phyloP scores from a whole-genome alignment of 2,797 vertebrate genomes.

The Gymnopithys bicolor region DNA sequence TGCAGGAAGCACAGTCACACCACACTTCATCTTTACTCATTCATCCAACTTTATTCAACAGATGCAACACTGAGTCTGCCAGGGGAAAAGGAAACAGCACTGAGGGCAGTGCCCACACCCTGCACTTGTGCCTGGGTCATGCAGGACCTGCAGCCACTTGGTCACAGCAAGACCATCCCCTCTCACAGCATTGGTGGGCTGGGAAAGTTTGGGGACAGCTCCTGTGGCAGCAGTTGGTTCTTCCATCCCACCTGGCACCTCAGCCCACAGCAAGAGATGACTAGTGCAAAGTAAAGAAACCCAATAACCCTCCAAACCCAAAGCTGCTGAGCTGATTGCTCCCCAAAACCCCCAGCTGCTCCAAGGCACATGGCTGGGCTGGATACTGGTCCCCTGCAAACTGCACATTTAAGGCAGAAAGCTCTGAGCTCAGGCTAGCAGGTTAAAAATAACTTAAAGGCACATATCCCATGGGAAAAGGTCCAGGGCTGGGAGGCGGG shows the following conservation, averaged over 20 bases:
- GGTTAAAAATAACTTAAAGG: constrained; percentile 68
- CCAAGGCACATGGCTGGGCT: neutral
- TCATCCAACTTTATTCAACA: constrained; percentile 47
- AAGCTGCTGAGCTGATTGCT: neutral
- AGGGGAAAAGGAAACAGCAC: neutral
- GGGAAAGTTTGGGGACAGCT: neutral
- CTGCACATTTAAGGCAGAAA: constrained; percentile 51
- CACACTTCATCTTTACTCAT: neutral
- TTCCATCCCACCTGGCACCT: neutral
- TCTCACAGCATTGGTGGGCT: neutral
- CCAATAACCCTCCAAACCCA: neutral
- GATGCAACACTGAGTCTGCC: neutral
- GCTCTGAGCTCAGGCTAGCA: neutral
- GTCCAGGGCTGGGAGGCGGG: neutral
- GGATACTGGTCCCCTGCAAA: neutral
- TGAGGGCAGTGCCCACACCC: neutral
- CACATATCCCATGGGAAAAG: constrained; percentile 34
- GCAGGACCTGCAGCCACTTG: neutral
- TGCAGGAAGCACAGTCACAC: neutral
- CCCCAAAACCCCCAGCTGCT: neutral
- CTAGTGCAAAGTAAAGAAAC: constrained; percentile 41
- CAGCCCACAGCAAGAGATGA: neutral
- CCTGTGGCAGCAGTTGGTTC: rapidly evolving
- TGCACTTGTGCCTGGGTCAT: neutral
- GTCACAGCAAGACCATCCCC: neutral